These are phyloP conservation scores for Buceros bicornis DNA, from an alignment of 2,797 vertebrate species.

Conservation along the genomic window DNA sequence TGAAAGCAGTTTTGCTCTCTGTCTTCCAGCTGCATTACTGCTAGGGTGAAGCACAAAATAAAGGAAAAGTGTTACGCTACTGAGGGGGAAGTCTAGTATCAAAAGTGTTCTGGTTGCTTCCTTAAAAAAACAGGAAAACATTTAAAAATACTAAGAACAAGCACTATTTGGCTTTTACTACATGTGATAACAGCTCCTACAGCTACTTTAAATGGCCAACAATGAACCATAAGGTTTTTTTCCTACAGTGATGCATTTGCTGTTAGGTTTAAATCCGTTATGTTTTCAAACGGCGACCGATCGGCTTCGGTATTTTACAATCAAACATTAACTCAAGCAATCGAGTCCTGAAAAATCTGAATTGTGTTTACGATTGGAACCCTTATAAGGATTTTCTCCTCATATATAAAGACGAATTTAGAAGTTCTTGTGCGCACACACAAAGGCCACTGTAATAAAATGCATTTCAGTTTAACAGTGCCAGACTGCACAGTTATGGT, in stretches of 20 bases:
- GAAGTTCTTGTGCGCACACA: neutral
- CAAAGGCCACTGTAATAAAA: neutral
- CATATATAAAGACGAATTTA: rapidly evolving
- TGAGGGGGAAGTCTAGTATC: neutral
- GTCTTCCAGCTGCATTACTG: neutral
- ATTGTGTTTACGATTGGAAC: neutral
- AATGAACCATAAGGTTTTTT: neutral
- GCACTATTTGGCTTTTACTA: neutral
- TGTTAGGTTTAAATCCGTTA: neutral
- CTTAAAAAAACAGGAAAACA: neutral
- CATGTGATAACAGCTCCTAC: neutral
- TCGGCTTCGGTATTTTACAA: neutral
- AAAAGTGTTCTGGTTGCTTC: neutral
- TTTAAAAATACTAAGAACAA: neutral
- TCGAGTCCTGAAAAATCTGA: neutral
- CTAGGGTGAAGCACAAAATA: neutral
- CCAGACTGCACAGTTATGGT: neutral
- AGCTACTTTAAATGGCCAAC: neutral
- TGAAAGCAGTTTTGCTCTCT: neutral
- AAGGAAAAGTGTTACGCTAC: neutral
- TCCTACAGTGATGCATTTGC: neutral
- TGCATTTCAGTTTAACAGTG: neutral
- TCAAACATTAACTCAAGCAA: neutral
- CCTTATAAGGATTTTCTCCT: neutral
- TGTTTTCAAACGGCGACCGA: neutral